Percentiles rank a stretch among this genome's conserved stretches.
Evolutionary conservation across 2,797 vertebrate genomes (phyloP).

Genomic region (Micrastur ruficollis): DNA sequence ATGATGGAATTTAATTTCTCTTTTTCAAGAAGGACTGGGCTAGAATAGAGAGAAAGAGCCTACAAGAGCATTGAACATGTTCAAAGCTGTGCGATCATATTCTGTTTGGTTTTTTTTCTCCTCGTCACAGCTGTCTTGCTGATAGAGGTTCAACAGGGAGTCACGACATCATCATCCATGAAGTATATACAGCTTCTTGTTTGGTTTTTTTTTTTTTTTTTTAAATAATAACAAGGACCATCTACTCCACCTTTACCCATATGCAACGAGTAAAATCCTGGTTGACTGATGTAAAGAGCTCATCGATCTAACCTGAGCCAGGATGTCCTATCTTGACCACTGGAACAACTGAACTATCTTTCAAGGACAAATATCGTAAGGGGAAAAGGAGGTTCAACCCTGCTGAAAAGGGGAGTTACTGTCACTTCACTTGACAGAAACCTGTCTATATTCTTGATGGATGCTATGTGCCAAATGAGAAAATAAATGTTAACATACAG

Average conservation of each 20-base stretch:
- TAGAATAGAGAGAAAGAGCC: neutral
- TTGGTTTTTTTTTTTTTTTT: neutral
- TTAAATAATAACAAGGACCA: neutral
- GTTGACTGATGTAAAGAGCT: neutral
- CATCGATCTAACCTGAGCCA: neutral
- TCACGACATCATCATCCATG: neutral
- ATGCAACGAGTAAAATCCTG: neutral
- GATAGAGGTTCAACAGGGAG: neutral
- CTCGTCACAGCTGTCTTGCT: neutral
- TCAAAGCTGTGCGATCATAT: neutral
- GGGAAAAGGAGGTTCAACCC: neutral
- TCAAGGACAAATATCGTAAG: neutral
- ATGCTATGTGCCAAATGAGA: neutral
- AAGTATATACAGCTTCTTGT: neutral
- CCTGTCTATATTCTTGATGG: neutral
- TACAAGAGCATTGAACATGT: accelerated
- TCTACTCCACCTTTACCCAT: neutral
- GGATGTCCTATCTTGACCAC: neutral
- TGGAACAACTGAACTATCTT: neutral
- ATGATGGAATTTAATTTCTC: neutral
- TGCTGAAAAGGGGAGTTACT: neutral
- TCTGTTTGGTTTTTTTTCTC: neutral
- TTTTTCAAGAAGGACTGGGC: neutral
- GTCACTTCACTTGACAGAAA: neutral
- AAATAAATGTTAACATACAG: neutral